A percentile compares a stretch with the other conserved stretches of the same genome.
Conservation (phyloP, 1,140 invertebrate species). For the Drosophila kikkawai region DNA sequence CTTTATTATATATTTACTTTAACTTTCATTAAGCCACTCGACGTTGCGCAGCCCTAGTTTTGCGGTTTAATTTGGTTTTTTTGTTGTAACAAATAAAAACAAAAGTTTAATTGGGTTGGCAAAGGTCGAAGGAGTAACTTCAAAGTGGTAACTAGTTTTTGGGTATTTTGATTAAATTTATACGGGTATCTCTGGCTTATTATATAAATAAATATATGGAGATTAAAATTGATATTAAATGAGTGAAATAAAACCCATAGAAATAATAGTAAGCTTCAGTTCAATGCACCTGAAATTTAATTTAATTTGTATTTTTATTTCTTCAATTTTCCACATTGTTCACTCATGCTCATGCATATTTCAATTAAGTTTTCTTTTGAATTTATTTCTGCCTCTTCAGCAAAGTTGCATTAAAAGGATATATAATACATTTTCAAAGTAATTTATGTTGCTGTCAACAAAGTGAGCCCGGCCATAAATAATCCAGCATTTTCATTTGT, state of each 20-base stretch:
- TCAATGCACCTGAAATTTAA: not conserved
- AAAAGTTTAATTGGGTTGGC: conserved; percentile 22
- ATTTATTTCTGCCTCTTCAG: not conserved
- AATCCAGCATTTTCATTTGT: conserved; percentile 10
- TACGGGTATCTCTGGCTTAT: not conserved
- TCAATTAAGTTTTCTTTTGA: conserved; percentile 1
- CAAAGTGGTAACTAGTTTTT: not conserved
- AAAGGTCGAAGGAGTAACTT: conserved; percentile 11
- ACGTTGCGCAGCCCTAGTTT: conserved; percentile 1
- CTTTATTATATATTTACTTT: conserved; percentile 71
- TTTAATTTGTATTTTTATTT: not conserved
- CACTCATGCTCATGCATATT: conserved; percentile 3
- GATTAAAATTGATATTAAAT: not conserved
- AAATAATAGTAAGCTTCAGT: not conserved
- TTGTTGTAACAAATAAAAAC: conserved; percentile 1
- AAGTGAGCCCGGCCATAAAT: conserved; percentile 37
- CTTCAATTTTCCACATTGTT: not conserved
- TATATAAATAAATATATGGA: not conserved
- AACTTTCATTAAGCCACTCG: conserved; percentile 35
- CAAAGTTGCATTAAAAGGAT: conserved; percentile 5
- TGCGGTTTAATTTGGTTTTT: conserved; percentile 20
- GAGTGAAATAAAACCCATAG: too few relatives aligned
- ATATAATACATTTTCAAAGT: conserved; percentile 21
- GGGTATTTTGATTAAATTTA: not conserved
- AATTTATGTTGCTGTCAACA: conserved; percentile 29